These are phyloP conservation scores for Kryptopterus vitreolus DNA, from an alignment of 2,797 vertebrate genomes.

Conservation along the genomic window DNA sequence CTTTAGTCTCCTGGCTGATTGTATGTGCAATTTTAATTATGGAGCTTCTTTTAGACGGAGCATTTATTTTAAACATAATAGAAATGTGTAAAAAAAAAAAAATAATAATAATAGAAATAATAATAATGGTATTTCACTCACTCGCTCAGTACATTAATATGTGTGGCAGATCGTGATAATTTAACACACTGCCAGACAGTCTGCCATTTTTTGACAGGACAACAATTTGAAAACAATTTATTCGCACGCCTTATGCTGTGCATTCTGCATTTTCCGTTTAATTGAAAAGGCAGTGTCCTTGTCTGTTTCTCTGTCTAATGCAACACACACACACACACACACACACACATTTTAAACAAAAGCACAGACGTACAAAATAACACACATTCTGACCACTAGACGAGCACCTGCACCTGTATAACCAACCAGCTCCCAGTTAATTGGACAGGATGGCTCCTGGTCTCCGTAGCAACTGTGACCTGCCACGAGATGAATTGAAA, in stretches of 20 bases:
- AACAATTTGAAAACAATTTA: conserved; percentile 2
- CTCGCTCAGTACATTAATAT: conserved; percentile 5
- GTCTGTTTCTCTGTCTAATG: conserved; percentile 14
- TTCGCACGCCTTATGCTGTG: not conserved
- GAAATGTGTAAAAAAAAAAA: not conserved
- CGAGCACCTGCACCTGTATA: conserved; percentile 45
- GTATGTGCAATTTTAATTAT: too few species aligned
- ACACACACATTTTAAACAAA: conserved; percentile 20
- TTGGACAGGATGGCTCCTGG: conserved; percentile 70
- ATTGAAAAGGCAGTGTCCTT: conserved; percentile 25
- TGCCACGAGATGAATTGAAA: conserved; percentile 68
- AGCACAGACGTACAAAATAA: conserved; percentile 14
- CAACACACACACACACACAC: conserved; percentile 18
- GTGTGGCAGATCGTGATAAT: conserved; percentile 1
- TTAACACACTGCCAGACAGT: conserved; percentile 10
- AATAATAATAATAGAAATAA: too few species aligned
- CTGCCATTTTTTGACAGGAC: conserved; percentile 1
- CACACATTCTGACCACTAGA: conserved; percentile 23
- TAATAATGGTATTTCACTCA: not conserved
- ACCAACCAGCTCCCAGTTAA: conserved; percentile 62
- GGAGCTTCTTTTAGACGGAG: too few species aligned
- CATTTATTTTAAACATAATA: not conserved
- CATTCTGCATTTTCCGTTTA: conserved; percentile 6
- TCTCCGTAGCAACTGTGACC: conserved; percentile 75
- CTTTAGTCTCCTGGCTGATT: not conserved